These are phyloP conservation scores for Agapetus fuscipes DNA, from an alignment of 2,888 invertebrate species.

Conservation along the genomic window DNA sequence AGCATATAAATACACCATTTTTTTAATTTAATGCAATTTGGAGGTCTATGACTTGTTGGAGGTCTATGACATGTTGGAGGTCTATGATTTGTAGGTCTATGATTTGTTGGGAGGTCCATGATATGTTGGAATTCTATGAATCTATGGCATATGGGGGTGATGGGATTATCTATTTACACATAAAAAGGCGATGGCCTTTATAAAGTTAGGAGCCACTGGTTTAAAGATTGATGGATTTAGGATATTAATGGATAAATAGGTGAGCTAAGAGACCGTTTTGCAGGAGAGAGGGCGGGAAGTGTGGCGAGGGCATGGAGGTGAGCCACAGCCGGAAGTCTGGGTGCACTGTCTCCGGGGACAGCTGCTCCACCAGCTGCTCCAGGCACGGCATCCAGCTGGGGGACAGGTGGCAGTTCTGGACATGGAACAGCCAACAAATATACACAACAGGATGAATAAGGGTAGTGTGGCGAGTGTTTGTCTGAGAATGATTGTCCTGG, in stretches of 20 bases:
- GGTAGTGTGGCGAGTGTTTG: slow-evolving; percentile 76
- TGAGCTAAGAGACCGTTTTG: slow-evolving; percentile 94
- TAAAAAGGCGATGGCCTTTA: too few species aligned
- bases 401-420: slow-evolving; percentile 94
- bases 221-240: too few species aligned
- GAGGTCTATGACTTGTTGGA: not conserved
- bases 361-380: slow-evolving; percentile 81
- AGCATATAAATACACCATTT: not conserved
- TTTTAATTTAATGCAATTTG: not conserved
- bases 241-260: too few species aligned
- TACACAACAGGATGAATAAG: slow-evolving; percentile 85
- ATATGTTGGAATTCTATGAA: too few species aligned
- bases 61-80: too few species aligned
- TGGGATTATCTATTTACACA: too few species aligned
- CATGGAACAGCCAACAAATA: too few species aligned
- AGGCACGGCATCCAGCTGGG: slow-evolving; percentile 90
- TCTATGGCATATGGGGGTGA: too few species aligned
- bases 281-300: slow-evolving; percentile 85
- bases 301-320: slow-evolving; percentile 89
- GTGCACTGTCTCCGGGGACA: slow-evolving; percentile 72
- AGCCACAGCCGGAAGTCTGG: slow-evolving; percentile 91
- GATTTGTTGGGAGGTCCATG: too few species aligned
- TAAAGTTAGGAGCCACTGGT: too few species aligned
- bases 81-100: too few species aligned
- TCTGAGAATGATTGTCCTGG: slow-evolving; percentile 85